phyloP scores from a whole-genome alignment of 2,113 vertebrate genomes.

The Chunga burmeisteri region DNA sequence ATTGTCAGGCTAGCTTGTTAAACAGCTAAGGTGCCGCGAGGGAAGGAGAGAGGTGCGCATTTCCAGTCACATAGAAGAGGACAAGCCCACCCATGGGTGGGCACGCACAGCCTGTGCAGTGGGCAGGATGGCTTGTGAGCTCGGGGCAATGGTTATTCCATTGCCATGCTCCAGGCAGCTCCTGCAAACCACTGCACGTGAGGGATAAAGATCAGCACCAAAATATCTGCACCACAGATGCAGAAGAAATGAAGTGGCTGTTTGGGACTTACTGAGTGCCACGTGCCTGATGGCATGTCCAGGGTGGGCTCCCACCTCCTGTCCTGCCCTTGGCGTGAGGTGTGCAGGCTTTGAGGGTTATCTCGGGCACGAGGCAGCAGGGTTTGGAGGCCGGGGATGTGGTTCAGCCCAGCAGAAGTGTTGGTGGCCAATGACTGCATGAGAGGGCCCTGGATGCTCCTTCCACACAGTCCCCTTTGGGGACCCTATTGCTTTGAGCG shows the following conservation, averaged over 20 bases:
- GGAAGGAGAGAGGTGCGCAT: neutral
- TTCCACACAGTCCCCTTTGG: neutral
- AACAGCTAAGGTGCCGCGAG: neutral
- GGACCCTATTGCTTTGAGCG: neutral
- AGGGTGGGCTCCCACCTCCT: neutral
- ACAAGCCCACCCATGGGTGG: neutral
- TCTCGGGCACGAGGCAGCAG: neutral
- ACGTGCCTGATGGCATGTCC: fast-evolving
- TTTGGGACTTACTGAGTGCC: neutral
- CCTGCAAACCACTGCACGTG: neutral
- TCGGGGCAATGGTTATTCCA: fast-evolving
- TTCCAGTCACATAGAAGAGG: neutral
- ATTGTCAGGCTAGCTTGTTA: neutral
- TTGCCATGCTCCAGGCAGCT: neutral
- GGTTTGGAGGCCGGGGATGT: neutral
- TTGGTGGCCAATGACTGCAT: neutral
- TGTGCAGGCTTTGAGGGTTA: neutral
- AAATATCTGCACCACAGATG: neutral
- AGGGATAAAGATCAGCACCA: neutral
- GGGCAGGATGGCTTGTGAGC: neutral
- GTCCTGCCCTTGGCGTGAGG: neutral
- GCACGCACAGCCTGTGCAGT: neutral
- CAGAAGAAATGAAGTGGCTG: neutral
- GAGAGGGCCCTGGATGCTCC: neutral
- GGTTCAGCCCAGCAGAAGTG: neutral